Evolutionary conservation across 2,888 invertebrate species (phyloP), one percentile per base, ranked within the genome.

Genomic region (Rotaria socialis): DNA sequence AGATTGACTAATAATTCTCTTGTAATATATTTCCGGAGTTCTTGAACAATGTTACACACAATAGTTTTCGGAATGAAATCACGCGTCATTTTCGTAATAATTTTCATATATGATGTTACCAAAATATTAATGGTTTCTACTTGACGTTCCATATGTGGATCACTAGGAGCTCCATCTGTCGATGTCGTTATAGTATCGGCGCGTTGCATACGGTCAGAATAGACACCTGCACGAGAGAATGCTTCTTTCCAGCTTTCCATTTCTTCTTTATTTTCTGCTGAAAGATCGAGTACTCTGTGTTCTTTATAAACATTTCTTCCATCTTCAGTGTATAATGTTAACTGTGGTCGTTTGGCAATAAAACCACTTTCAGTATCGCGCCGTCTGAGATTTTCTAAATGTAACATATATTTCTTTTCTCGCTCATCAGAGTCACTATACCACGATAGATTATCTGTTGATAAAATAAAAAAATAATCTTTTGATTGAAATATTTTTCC

Each of bases 91-190:
- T 99, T 99, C 87, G 97, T 97, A 87, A 99, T 96, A 90, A 99
- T 99, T 91, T 96, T 95, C 97, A 98, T 97, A 93, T 99, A 99
- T 19, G 98, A 99, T 92, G 99, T 99, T n/a, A 99, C 99, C 89
- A 99, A 93, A 92, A 99, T 99, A 87, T 99, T 94, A 91, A 99
- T 99, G 50, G 98, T 99, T 92, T 99, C 99, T 89, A 99, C 99
- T 92, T 99, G 99, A 87, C 99, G 93, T 92, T 99, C 99, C 89
- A 99, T 92, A 91, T 96, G 96, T 16, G 93, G 93, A 89, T 93
- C 93, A 92, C 93, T 91, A 4, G 93, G 92, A 52, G 88, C 89
- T 7, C 89, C 88, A 84, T 90, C 90, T 87, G 89, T 88, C 43
- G 88, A 88, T 24, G 84, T 11, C 88, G 88, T 22, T 50, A 43